Evolutionary conservation across 2,888 invertebrate genomes (phyloP), one percentile per base, ranked within the genome.

Genomic region (Patella caerulea): DNA sequence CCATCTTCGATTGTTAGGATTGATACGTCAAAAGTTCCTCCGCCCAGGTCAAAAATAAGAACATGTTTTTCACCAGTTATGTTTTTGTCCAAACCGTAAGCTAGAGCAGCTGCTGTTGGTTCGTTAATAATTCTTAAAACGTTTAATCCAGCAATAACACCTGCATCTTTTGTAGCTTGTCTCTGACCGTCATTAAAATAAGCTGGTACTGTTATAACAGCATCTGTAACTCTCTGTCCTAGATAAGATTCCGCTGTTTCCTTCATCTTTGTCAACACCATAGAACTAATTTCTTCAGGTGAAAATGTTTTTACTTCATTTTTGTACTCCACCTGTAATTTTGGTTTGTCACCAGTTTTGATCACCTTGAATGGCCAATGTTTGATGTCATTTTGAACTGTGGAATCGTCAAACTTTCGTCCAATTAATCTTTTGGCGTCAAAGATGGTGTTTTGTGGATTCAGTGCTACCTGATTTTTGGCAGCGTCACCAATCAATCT

Each of bases 251-350:
- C 92, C 15, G 92, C 93, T 7, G 90, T 92, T 74, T 91, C 91
- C 94, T 96, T 96, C 97, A 97, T 97, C 91, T 97, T 97, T 29
- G 94, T 95, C 84, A 97, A 93, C 74, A 97, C 96, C 97, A 97
- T 97, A 70, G 96, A 96, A 90, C 95, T 95, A 83, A 97, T 95
- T 93, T 97, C 97, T 92, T 97, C 97, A 0, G 97, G 96, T 92
- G 95, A 95, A 93, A 97, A 97, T 53, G 94, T 94, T 92, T 97
- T 98, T 80, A 92, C 93, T 92, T 97, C 96, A 71, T 96, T 97
- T 91, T 96, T 96, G 93, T 83, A 89, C 75, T 90, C 90, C 17
- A 90, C 91, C 79, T 89, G 84, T 17, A 91, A 84, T 78, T 88
- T 87, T 3, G 91, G 91, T 77, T 89, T 90, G 15, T 84, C 83